Evolutionary conservation across 2,113 vertebrate genomes (phyloP).

Genomic region (Pituophis catenifer): DNA sequence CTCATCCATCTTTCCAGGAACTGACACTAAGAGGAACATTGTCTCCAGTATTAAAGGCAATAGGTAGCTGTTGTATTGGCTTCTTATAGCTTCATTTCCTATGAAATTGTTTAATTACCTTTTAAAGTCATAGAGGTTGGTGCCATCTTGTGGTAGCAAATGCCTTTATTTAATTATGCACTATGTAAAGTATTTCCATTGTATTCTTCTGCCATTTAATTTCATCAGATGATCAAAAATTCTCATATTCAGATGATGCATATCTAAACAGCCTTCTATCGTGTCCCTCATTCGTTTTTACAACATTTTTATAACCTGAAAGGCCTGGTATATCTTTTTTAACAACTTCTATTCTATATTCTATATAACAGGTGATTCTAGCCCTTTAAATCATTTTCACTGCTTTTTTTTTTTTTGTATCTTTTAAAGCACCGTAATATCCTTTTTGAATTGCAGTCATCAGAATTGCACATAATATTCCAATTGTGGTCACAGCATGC

Average conservation of each 20-base stretch:
- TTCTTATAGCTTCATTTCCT: neutral
- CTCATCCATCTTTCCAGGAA: neutral
- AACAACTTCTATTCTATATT: neutral
- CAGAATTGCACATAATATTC: neutral
- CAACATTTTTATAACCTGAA: neutral
- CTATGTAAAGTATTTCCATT: neutral
- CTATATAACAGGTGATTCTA: neutral
- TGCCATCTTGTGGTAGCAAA: neutral
- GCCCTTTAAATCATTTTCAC: neutral
- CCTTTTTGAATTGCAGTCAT: neutral
- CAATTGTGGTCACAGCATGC: neutral
- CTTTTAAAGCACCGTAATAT: neutral
- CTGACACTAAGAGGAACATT: neutral
- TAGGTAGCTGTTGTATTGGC: neutral
- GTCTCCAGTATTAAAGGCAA: neutral
- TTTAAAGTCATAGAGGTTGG: neutral
- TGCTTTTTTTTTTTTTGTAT: neutral
- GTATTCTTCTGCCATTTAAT: neutral
- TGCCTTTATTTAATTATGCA: neutral
- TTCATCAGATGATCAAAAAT: neutral
- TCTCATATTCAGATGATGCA: neutral
- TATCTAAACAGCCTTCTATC: neutral
- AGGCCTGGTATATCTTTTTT: neutral
- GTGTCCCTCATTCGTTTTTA: neutral
- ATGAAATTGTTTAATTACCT: neutral